Evolutionary conservation across 2,888 invertebrate species (phyloP).

Genomic region (Eristalinus aeneus): DNA sequence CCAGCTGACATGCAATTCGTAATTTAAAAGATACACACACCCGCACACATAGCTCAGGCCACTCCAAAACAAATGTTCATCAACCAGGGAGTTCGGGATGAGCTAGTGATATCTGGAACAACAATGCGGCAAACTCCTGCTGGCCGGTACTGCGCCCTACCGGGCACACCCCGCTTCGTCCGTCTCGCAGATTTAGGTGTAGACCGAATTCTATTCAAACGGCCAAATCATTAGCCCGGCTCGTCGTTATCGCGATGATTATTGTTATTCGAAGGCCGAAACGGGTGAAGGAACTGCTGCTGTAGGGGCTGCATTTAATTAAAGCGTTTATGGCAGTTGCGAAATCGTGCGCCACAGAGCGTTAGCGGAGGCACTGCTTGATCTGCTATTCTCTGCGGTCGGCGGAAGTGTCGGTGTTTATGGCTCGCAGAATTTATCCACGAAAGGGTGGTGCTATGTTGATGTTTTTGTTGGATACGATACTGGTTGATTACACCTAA

Average conservation of each 20-base stretch:
- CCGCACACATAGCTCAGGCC: not conserved
- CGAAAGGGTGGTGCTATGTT: not conserved
- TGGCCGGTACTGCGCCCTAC: not conserved
- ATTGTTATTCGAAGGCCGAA: constrained; percentile 56
- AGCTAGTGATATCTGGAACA: constrained; percentile 11
- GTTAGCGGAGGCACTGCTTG: not conserved
- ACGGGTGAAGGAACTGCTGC: not conserved
- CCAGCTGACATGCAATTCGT: constrained; percentile 55
- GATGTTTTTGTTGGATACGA: constrained; percentile 10
- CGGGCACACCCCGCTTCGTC: not conserved
- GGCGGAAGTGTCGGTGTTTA: constrained; percentile 31
- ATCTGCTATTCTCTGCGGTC: constrained; percentile 14
- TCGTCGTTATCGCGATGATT: constrained; percentile 36
- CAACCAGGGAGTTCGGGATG: not conserved
- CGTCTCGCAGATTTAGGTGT: constrained; percentile 1
- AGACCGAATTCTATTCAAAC: constrained; percentile 2
- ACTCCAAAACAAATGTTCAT: constrained; percentile 30
- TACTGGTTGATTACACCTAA: not conserved
- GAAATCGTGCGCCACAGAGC: not conserved
- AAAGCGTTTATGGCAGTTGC: constrained; percentile 26
- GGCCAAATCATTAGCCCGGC: not conserved
- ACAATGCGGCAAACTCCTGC: not conserved
- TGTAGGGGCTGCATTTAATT: constrained; percentile 51
- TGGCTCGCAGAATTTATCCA: constrained; percentile 51
- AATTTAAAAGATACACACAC: constrained; percentile 36